Evolutionary conservation across 64 coral and sea anemone genomes (phyloP).

Genomic region (Pachyseris speciosa): DNA sequence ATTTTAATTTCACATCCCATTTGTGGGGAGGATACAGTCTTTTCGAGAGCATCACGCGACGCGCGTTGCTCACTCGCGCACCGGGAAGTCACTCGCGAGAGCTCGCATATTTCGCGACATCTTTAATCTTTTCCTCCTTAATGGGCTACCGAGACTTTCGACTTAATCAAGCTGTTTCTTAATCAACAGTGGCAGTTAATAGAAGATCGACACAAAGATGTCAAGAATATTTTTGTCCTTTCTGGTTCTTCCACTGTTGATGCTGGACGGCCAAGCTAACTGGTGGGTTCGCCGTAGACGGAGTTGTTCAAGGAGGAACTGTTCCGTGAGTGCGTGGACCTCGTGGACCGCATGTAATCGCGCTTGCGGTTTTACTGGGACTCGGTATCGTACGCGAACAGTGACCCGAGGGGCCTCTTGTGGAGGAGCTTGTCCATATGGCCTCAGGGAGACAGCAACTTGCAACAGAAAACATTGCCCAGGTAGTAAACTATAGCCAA

Average conservation of each 20-base stretch:
- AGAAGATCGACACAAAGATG: too few relatives aligned
- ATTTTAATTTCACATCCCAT: too few relatives aligned
- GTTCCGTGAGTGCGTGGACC: not conserved
- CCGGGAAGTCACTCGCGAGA: too few relatives aligned
- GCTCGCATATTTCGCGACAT: too few relatives aligned
- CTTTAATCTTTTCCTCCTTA: too few relatives aligned
- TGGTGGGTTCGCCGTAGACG: constrained; percentile 6
- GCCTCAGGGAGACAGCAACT: not conserved
- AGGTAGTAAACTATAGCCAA: too few relatives aligned
- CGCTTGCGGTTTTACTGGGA: not conserved
- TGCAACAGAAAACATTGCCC: not conserved
- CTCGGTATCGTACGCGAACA: not conserved
- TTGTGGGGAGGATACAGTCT: too few relatives aligned
- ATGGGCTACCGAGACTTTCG: too few relatives aligned
- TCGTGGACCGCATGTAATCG: not conserved
- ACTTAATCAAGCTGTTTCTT: too few relatives aligned
- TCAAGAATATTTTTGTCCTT: not conserved
- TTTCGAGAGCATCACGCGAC: too few relatives aligned
- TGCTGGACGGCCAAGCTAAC: not conserved
- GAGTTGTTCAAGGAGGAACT: not conserved
- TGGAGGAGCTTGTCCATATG: not conserved
- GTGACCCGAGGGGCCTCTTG: not conserved
- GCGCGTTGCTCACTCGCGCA: too few relatives aligned
- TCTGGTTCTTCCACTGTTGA: not conserved
- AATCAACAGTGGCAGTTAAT: too few relatives aligned